These are phyloP conservation scores for Orycteropus afer DNA, from an alignment of 2,113 vertebrate species.

Conservation along the genomic window DNA sequence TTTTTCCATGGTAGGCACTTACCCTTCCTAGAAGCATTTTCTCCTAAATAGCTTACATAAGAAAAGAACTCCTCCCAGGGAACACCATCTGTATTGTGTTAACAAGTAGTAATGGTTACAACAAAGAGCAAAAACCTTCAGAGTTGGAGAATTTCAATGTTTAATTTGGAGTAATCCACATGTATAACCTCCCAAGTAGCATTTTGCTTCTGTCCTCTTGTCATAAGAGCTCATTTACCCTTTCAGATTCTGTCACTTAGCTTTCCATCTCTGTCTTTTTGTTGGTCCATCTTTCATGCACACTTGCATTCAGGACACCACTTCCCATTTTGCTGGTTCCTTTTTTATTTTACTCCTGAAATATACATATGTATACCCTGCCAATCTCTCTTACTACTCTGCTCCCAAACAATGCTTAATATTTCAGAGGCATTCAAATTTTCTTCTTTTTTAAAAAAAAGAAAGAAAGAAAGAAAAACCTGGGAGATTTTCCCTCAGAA, in stretches of 20 bases:
- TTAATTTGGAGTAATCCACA: accelerated
- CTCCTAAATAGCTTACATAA: background rate
- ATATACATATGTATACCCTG: background rate
- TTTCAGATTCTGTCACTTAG: background rate
- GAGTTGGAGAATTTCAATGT: accelerated
- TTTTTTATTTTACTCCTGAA: background rate
- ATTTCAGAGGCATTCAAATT: background rate
- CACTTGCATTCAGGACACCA: background rate
- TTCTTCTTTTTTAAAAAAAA: background rate
- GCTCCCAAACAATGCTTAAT: background rate
- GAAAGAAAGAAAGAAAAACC: no score
- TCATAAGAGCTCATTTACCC: background rate
- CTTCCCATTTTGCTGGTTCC: background rate
- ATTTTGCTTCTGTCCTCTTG: background rate
- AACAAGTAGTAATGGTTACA: background rate
- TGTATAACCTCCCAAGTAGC: background rate
- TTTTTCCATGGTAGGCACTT: background rate
- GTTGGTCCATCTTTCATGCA: background rate
- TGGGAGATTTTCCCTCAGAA: background rate
- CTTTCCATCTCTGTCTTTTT: background rate
- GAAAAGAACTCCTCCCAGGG: background rate
- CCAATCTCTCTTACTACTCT: background rate
- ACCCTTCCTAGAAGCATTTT: background rate
- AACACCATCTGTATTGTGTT: background rate
- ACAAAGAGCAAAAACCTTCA: background rate